A percentile compares a stretch with the other conserved stretches of the same genome.
Conservation (phyloP, 2,797 vertebrate genomes). For the Tauraco hartlaubi region DNA sequence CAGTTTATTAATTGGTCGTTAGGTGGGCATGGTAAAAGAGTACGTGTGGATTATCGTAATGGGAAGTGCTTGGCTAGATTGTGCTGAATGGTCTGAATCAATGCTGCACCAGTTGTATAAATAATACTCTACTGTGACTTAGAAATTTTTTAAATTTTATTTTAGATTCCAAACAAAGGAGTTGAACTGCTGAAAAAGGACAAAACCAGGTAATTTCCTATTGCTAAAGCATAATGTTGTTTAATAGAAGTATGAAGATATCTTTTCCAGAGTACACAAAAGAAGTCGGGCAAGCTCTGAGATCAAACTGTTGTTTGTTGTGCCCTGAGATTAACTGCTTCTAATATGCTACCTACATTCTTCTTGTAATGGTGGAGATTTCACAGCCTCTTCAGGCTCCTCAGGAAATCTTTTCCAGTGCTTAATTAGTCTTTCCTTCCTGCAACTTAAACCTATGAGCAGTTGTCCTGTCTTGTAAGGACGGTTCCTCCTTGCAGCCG, state of each 20-base stretch:
- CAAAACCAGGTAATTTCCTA: slow-evolving; percentile 81
- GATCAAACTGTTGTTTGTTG: background rate
- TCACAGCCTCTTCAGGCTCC: background rate
- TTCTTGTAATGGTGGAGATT: background rate
- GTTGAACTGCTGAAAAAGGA: slow-evolving; percentile 84
- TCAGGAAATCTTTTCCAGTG: slow-evolving; percentile 9
- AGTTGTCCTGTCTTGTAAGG: background rate
- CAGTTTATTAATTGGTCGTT: background rate
- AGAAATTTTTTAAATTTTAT: background rate
- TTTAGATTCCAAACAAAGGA: slow-evolving; percentile 86
- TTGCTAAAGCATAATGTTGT: background rate
- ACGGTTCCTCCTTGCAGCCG: background rate
- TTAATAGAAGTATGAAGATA: background rate
- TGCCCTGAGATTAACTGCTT: background rate
- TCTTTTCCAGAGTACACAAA: background rate
- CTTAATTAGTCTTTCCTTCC: slow-evolving; percentile 4
- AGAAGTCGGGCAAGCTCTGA: background rate
- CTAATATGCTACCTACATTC: background rate
- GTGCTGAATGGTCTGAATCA: background rate
- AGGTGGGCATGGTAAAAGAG: background rate
- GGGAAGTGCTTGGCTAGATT: background rate
- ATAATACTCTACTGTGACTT: background rate
- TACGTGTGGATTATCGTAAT: background rate
- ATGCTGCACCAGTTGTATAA: background rate
- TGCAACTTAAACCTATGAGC: background rate